Evolutionary conservation across 2,113 vertebrate species (phyloP), one percentile per base, ranked within the genome.

Genomic region (Hassar affinis): DNA sequence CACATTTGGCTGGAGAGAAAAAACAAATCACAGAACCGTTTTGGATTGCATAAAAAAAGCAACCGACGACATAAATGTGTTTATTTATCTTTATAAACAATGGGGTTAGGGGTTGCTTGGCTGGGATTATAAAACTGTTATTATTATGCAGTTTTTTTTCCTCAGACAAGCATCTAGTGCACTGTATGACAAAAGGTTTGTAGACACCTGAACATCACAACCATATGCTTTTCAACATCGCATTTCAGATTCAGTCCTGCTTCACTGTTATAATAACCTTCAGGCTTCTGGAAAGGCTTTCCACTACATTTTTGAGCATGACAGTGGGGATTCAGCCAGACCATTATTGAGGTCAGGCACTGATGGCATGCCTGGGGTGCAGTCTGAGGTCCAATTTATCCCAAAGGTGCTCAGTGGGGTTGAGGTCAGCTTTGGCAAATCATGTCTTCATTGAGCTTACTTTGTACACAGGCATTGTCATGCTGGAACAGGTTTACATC

Each of bases 401-500:
- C 4, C 25, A 69, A 25, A 11, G 9, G 38, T 25, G 20, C 42
- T 22, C 9, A 72, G 0, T 15, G 25, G 1, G 20, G 20, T 45
- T 27, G 5, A 72, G 25, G 3, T 71, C 20, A 45, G 35, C 35
- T 68, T 68, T 38, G 18, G 35, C 7, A 25, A 69, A 42, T 22
- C 62, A 33, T 64, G n/a, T 5, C 59, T 61, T 27, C 11, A 66
- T 64, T 4, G 62, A 22, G 6, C 59, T 61, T 10, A 1, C 20
- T 69, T 71, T 45, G 10, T 71, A 10, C 68, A 69, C 66, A 69
- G 35, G 20, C 20, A 69, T 68, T 68, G 35, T 68, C 64, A 64
- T 66, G 62, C 30, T 18, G 38, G 38, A 42, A 42, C 38, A 42
- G 2, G 38, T 42, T 42, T 6, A 6, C 3, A 6, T 42, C 38